A percentile compares a stretch with the other conserved stretches of the same genome.
Conservation (phyloP, 2,797 vertebrate species). For the Sebastiscus albofasciatus region DNA sequence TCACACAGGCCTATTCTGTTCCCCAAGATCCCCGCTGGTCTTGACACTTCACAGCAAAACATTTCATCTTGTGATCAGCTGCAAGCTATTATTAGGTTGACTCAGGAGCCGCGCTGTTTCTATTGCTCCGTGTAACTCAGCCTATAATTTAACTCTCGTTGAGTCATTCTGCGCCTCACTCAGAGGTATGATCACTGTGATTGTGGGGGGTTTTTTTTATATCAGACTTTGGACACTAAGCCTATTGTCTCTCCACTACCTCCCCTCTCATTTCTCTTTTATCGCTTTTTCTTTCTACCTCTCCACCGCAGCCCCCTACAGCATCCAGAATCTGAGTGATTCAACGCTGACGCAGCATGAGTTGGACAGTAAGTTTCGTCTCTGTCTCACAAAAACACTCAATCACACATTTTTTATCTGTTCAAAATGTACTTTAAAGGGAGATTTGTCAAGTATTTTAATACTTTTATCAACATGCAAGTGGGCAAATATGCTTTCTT, state of each 20-base stretch:
- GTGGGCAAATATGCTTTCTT: too few species aligned
- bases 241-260: background rate
- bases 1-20: slow-evolving; percentile 44
- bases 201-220: slow-evolving; percentile 37
- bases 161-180: slow-evolving; percentile 47
- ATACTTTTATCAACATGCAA: too few species aligned
- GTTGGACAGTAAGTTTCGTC: slow-evolving; percentile 82
- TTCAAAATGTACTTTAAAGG: too few species aligned
- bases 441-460: too few species aligned
- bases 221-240: slow-evolving; percentile 19
- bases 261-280: background rate
- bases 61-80: slow-evolving; percentile 76
- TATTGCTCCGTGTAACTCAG: slow-evolving; percentile 37
- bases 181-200: slow-evolving; percentile 48
- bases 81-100: slow-evolving; percentile 70
- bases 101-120: slow-evolving; percentile 56
- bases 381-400: background rate
- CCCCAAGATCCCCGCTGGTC: slow-evolving; percentile 39
- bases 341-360: slow-evolving; percentile 91
- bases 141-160: slow-evolving; percentile 64
- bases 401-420: too few species aligned
- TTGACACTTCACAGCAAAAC: slow-evolving; percentile 62
- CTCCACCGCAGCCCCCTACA: slow-evolving; percentile 83
- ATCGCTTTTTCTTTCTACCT: background rate
- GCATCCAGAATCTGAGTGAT: slow-evolving; percentile 90